phyloP scores from a whole-genome alignment of 2,113 vertebrate genomes.

The Meleagris gallopavo region DNA sequence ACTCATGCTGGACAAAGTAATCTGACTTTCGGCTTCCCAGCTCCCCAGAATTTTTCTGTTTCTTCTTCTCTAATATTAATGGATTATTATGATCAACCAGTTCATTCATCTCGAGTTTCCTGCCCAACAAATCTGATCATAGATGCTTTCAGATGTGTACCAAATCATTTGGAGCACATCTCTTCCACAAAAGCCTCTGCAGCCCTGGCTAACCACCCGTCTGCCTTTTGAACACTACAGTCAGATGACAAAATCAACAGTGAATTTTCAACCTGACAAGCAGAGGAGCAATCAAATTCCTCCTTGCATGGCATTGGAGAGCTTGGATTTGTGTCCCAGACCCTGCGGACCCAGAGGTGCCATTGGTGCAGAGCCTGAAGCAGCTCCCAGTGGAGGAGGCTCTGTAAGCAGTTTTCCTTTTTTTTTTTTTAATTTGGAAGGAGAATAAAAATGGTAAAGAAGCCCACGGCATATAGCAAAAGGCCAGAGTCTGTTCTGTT shows the following conservation, averaged over 20 bases:
- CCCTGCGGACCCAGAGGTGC: accelerated
- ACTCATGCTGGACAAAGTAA: constrained; percentile 75
- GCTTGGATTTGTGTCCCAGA: accelerated
- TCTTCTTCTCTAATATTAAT: not conserved
- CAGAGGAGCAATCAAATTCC: not conserved
- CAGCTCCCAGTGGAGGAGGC: not conserved
- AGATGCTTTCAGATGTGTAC: constrained; percentile 24
- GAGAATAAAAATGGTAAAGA: not conserved
- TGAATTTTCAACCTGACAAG: not conserved
- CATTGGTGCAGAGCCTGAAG: not conserved
- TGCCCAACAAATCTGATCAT: not conserved
- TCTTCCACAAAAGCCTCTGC: not conserved
- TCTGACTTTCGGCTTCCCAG: constrained; percentile 52
- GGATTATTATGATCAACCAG: not conserved
- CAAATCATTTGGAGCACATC: constrained; percentile 4
- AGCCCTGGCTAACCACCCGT: not conserved
- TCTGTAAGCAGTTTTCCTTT: not conserved
- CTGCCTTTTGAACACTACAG: not conserved
- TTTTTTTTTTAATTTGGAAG: not conserved
- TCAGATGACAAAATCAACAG: constrained; percentile 31
- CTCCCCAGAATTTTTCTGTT: constrained; percentile 24
- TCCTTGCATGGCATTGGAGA: not conserved
- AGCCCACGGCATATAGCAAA: not conserved
- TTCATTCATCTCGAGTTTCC: not conserved
- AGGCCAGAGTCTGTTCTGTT: not conserved